These are phyloP conservation scores for Hylaeus anthracinus DNA, from an alignment of 1,140 invertebrate genomes.

Conservation along the genomic window DNA sequence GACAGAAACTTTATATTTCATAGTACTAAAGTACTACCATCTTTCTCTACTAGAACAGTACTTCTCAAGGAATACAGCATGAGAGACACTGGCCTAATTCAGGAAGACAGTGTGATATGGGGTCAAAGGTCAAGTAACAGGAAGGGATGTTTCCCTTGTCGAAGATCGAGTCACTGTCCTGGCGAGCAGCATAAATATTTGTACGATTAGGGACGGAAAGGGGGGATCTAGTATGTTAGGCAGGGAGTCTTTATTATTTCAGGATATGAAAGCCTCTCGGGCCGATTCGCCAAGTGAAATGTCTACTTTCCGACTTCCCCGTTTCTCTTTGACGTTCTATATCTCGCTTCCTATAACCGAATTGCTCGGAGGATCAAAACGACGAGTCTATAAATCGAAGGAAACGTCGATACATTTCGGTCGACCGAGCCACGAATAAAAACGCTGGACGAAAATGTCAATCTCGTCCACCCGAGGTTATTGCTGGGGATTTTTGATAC, in stretches of 20 bases:
- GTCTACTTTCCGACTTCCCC: conserved; percentile 6
- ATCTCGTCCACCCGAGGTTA: neutral
- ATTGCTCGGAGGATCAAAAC: neutral
- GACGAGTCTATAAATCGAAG: conserved; percentile 20
- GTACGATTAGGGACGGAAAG: conserved; percentile 20
- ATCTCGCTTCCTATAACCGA: conserved; percentile 33
- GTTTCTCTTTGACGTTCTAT: conserved; percentile 20
- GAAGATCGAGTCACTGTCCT: neutral
- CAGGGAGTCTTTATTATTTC: conserved; percentile 61
- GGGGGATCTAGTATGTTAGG: neutral
- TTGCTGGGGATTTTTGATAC: too few relatives aligned
- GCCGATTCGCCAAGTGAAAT: conserved; percentile 6
- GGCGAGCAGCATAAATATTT: conserved; percentile 52
- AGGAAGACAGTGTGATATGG: neutral
- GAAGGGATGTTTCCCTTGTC: neutral
- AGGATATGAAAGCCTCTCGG: conserved; percentile 24
- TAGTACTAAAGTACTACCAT: too few relatives aligned
- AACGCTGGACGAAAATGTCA: neutral
- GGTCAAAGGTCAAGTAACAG: neutral
- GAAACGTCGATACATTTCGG: conserved; percentile 16
- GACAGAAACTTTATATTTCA: too few relatives aligned
- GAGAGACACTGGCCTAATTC: neutral
- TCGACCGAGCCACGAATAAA: conserved; percentile 8
- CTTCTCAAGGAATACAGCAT: too few relatives aligned
- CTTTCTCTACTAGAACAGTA: too few relatives aligned